phyloP scores from a whole-genome alignment of 2,113 vertebrate species.

The Lepus timidus region DNA sequence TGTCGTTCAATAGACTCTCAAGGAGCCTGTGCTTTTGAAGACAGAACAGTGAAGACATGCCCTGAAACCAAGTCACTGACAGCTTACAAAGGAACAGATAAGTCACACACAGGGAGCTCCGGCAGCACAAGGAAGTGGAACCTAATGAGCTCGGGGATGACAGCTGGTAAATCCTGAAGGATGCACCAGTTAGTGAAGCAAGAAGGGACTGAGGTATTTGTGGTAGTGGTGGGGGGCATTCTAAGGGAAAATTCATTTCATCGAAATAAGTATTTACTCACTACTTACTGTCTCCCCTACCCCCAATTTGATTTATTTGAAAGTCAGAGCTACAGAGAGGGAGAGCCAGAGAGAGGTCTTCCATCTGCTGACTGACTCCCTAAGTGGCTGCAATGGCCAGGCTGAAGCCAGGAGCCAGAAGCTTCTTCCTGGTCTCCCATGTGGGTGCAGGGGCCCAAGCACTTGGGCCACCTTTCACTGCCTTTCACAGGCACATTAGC shows the following conservation, averaged over 20 bases:
- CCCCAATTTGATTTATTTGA: no score
- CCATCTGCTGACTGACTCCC: no score
- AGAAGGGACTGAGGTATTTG: fast-evolving
- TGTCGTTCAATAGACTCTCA: neutral
- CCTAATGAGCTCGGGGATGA: neutral
- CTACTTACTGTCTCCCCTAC: no score
- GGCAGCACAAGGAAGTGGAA: neutral
- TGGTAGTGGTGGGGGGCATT: no score
- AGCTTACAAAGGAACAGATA: neutral
- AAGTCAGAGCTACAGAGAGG: no score
- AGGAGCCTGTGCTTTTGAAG: neutral
- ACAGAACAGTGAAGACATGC: neutral
- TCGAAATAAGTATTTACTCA: neutral
- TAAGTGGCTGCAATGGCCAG: no score
- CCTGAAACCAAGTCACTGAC: neutral
- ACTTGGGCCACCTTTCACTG: no score
- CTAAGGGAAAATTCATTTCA: neutral
- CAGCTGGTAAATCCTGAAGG: neutral
- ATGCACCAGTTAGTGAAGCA: neutral
- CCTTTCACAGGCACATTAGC: no score
- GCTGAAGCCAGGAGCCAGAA: no score
- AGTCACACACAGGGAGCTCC: neutral
- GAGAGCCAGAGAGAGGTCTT: no score
- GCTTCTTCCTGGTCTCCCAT: no score
- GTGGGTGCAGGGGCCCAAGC: no score